Conservation (phyloP, 2,113 vertebrate genomes). For the Albula goreensis region DNA sequence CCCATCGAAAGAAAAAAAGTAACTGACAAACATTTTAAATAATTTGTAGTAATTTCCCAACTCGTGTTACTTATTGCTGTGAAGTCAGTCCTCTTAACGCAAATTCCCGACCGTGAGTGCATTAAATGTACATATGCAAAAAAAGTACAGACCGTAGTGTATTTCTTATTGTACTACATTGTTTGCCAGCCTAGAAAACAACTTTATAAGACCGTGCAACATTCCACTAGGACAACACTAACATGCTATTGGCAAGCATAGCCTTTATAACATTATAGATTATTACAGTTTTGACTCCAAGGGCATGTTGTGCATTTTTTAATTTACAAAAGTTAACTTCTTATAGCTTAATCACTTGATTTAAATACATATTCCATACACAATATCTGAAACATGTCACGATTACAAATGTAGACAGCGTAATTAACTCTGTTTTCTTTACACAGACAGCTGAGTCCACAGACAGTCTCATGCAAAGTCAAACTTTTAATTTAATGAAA, state of each 20-base stretch:
- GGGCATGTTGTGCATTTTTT: too few relatives aligned
- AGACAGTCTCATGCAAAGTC: neutral
- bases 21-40: neutral
- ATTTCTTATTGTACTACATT: neutral
- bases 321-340: too few relatives aligned
- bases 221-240: neutral
- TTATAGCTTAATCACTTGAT: neutral
- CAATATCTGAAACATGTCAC: neutral
- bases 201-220: neutral
- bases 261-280: neutral
- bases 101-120: neutral
- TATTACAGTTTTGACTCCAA: neutral
- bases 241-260: neutral
- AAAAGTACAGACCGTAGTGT: neutral
- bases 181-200: neutral
- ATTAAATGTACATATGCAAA: neutral
- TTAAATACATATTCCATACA: neutral
- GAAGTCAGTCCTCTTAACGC: neutral
- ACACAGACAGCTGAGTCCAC: neutral
- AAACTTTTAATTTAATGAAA: neutral
- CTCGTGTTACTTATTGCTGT: neutral
- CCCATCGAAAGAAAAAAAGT: neutral
- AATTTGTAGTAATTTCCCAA: neutral
- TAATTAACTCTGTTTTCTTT: neutral
- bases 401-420: neutral